Evolutionary conservation across 2,888 invertebrate genomes (phyloP), one percentile per base, ranked within the genome.

Genomic region (Pegoplata infirma): DNA sequence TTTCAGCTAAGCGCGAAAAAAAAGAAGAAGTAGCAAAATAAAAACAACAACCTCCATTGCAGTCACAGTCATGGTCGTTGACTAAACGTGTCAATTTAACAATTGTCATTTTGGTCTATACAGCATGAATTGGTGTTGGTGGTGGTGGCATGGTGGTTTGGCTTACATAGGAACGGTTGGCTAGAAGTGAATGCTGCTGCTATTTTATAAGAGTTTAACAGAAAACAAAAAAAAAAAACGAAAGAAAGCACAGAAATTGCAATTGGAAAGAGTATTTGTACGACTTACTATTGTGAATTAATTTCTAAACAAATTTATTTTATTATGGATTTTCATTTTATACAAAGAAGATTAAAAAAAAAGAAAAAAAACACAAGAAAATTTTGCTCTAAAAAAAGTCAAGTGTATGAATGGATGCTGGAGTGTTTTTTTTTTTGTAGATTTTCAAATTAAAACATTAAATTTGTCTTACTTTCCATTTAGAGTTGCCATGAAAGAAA

Each of bases 1-100:
- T 76, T 69, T 51, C 28, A 76, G 66, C 58, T 55, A 17, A 59
- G 16, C 16, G 68, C 68, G 53, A 47, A 53, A 46, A 16, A 71
- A 12, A 36, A 46, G 19, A 21, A 28, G 44, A 32, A 55, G 51
- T 36, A 25, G 10, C 49, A 21, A 17, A 73, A 16, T 49, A 10
- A n/a, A 53, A 36, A 63, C 25, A 69, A 69, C 77, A 81, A 80
- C 77, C 80, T 77, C 81, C 49, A 75, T 71, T 80, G 67, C 73
- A 82, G 86, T 83, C 84, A 84, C 83, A 86, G 86, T 87, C 86
- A 86, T 87, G 86, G 87, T 86, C 85, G 84, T 80, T 86, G 86
- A 81, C 82, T 86, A 86, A 84, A 85, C 84, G 84, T 86, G 87
- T 84, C 87, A 85, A 86, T 85, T 83, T 86, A 74, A 58, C 76